Conservation (phyloP, 2,113 vertebrate species). For the Haemorhous mexicanus region DNA sequence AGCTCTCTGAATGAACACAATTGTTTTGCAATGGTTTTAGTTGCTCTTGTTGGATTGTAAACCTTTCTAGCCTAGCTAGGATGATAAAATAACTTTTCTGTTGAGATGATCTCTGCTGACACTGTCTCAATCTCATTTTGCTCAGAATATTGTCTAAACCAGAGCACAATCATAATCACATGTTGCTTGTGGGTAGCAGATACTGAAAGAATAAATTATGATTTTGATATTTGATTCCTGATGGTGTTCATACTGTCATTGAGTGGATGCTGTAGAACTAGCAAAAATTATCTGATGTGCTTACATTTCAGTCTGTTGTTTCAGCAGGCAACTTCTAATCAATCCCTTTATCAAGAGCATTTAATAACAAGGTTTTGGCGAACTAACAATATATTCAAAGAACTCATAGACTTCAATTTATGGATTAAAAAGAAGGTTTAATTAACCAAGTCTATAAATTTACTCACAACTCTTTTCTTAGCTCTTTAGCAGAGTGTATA, state of each 20-base stretch:
- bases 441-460: background rate
- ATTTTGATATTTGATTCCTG: background rate
- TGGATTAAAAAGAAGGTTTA: background rate
- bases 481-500: background rate
- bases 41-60: background rate
- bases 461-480: background rate
- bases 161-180: background rate
- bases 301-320: background rate
- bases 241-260: background rate
- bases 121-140: background rate
- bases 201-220: background rate
- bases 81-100: background rate
- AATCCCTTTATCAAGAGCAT: background rate
- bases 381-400: background rate
- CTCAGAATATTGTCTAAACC: background rate
- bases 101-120: background rate
- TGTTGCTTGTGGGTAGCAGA: background rate
- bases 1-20: background rate
- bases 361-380: slow-evolving; percentile 12
- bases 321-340: background rate
- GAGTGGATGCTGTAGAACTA: background rate
- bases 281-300: background rate
- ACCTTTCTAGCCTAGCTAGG: background rate
- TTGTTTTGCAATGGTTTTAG: background rate
- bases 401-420: background rate